Base-by-base conservation (phyloP, 1,140 invertebrate species). In the Brachionus rubens region DNA sequence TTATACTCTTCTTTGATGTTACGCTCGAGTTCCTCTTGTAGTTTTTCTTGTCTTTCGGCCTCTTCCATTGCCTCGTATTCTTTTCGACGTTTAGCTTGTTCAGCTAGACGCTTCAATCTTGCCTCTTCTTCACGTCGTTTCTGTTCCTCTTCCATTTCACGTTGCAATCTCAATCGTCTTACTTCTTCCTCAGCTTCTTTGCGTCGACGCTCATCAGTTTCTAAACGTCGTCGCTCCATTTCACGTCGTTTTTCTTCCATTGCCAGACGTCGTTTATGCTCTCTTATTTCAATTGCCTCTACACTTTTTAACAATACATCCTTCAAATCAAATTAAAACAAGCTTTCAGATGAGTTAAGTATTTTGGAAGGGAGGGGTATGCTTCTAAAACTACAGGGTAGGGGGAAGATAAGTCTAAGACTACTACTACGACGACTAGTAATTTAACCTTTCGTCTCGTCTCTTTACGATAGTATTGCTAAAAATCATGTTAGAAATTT, bases 1-100 rank as follows among this genome's bases (percentile, higher is more conserved):
- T 21, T 52, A 40, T 50, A 48, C 19, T 68, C 16, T 28, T 76
- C 75, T 48, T 24, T 30, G 6, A 52, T 3, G 0, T 36, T 48
- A 28, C 41, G 30, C 36, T 62, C 75, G 3, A 48, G 26, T 40
- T 76, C 75, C 7, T 10, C 56, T 36, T 68, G 52, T 16, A 48
- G 4, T 4, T 30, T 28, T 30, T 28, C 56, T 24, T 40, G 24
- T 33, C 75, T 19, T 30, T 76, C 52, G 16, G 9, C 21, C 16
- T 48, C 54, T n/a, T 76, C 75, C 1, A 36, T n/a, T 14, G 28
- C 75, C 12, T 76, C 75, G 0, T 36, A 16, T 68, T 76, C 75
- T 76, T 76, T 76, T 16, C 75, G 54, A 14, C 24, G 24, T 28
- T 68, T 76, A 7, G 41, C 52, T 24, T 19, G 19, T 24, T 76